Conservation (phyloP, 1,140 invertebrate genomes). For the Drosophila athabasca region DNA sequence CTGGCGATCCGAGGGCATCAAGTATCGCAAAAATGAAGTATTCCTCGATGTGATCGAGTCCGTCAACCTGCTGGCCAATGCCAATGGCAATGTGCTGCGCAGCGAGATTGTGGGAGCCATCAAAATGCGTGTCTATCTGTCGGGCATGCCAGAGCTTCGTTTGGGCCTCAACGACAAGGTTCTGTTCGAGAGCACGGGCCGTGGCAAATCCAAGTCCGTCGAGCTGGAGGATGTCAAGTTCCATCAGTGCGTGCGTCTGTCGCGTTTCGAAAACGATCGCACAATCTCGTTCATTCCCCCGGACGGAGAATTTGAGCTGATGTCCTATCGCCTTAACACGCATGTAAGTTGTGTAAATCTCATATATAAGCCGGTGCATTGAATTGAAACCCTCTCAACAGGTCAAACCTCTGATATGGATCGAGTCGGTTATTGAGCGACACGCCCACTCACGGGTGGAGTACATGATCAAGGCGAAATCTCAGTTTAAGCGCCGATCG, state of each 20-base stretch:
- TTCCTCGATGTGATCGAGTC: slow-evolving; percentile 99
- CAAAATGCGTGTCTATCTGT: slow-evolving; percentile 99
- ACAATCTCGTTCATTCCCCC: slow-evolving; percentile 99
- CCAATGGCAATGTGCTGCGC: slow-evolving; percentile 98
- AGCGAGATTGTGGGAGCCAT: slow-evolving; percentile 99
- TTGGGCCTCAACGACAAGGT: slow-evolving; percentile 99
- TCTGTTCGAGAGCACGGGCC: slow-evolving; percentile 98
- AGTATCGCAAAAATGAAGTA: slow-evolving; percentile 99
- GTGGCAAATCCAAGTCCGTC: slow-evolving; percentile 99
- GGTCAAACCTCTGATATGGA: slow-evolving; percentile 99
- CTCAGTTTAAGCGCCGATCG: slow-evolving; percentile 98
- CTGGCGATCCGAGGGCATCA: slow-evolving; percentile 99
- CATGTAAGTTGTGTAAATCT: slow-evolving; percentile 88
- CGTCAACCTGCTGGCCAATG: slow-evolving; percentile 98
- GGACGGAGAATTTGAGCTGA: slow-evolving; percentile 99
- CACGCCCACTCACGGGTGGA: slow-evolving; percentile 99
- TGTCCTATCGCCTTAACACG: slow-evolving; percentile 99
- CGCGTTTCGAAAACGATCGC: slow-evolving; percentile 98
- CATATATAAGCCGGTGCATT: background rate
- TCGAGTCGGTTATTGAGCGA: slow-evolving; percentile 99
- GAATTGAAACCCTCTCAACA: slow-evolving; percentile 61
- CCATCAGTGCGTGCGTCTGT: slow-evolving; percentile 99
- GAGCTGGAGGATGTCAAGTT: slow-evolving; percentile 99
- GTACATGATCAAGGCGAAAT: slow-evolving; percentile 99
- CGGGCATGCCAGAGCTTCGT: slow-evolving; percentile 99